These are phyloP conservation scores for Etheostoma spectabile DNA, from an alignment of 2,113 vertebrate species.

Conservation along the genomic window DNA sequence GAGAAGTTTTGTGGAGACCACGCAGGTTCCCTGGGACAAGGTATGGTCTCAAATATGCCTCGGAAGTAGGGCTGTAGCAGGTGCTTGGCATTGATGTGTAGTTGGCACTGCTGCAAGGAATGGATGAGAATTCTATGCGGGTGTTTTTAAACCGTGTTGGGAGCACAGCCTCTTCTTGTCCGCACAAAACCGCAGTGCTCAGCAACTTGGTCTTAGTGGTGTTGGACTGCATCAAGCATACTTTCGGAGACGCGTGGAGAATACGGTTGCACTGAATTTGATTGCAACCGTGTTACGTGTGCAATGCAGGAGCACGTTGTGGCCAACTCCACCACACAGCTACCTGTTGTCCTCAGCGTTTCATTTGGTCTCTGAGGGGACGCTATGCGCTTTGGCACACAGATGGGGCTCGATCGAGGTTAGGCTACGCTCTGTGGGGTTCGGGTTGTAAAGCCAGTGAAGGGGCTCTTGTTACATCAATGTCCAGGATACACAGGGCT, in stretches of 20 bases:
- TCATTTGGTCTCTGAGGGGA: too few species aligned
- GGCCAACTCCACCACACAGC: not conserved
- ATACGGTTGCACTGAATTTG: not conserved
- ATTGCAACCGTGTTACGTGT: constrained; percentile 5
- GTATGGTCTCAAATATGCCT: constrained; percentile 8
- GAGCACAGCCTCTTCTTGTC: constrained; percentile 21
- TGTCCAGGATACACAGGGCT: not conserved
- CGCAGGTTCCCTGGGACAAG: not conserved
- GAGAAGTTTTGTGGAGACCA: not conserved
- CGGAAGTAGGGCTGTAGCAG: constrained; percentile 17
- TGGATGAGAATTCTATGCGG: constrained; percentile 21
- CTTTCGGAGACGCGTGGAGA: not conserved
- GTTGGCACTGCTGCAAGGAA: constrained; percentile 16
- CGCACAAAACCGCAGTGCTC: constrained; percentile 1
- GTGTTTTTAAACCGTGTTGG: constrained; percentile 35
- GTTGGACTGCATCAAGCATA: not conserved
- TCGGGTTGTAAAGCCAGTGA: constrained; percentile 13
- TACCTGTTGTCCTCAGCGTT: too few species aligned
- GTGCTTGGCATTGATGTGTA: constrained; percentile 18
- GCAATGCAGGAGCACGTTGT: not conserved
- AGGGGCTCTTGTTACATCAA: not conserved
- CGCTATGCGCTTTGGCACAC: too few species aligned
- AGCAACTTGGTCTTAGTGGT: constrained; percentile 8
- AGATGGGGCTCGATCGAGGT: not conserved
- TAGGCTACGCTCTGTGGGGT: not conserved